Evolutionary conservation across 2,888 invertebrate genomes (phyloP), one percentile per base, ranked within the genome.

Genomic region (Drosophila tripunctata): DNA sequence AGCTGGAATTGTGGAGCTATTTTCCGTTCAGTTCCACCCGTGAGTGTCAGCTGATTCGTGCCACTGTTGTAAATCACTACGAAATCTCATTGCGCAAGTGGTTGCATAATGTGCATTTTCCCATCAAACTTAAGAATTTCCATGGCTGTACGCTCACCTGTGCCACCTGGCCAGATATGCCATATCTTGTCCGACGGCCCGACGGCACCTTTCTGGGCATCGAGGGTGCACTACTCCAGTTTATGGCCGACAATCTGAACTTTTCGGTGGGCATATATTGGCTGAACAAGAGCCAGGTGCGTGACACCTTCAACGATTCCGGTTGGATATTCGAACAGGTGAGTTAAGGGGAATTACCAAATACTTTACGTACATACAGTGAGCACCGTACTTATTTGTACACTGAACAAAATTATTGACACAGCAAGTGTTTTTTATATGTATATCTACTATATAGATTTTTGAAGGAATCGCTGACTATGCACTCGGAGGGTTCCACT

Each of bases 81-180:
- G 57, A 58, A 0, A 1, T 30, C 0, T 4, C 15, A 0, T 3
- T 21, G 0, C 15, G 44, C 0, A 33, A 40, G 0, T 90, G 90
- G 90, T 10, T 10, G 0, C 40, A 21, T 0, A 7, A 17, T 1
- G 52, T 47, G 0, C 57, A 72, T 2, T 86, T 81, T 41, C 89
- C 88, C 0, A 2, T 17, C 2, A 89, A 89, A 19, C 10, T 89
- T 38, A 3, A 22, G 0, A 77, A 90, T 38, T 83, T 90, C 31
- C 64, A 80, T 36, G 84, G 89, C n/a, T 90, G 90, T 22, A 74
- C 63, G 0, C 4, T 90, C 12, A 67, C 66, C n/a, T 89, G 89
- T 19, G 90, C 89, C 47, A 89, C 88, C 0, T 89, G 87, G 87
- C 70, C 88, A 47, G 75, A 87, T 10, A 77, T 78, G 71, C 90